Evolutionary conservation across 2,113 vertebrate species (phyloP).

Genomic region (Perca schrenkii): DNA sequence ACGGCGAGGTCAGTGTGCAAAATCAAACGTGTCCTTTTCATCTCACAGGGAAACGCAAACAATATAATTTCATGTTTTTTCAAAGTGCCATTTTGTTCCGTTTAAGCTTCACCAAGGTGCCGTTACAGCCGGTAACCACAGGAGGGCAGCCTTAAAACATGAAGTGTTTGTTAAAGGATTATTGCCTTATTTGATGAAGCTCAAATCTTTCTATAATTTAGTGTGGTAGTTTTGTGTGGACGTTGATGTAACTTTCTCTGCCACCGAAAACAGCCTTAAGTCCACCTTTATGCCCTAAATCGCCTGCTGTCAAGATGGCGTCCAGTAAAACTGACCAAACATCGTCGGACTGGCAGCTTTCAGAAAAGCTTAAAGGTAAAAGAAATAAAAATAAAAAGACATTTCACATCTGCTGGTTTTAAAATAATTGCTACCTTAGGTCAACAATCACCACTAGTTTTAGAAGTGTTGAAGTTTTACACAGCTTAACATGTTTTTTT

Average conservation of each 20-base stretch:
- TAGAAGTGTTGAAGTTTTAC: background rate
- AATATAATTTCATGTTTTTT: no score
- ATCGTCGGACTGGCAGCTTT: background rate
- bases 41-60: background rate
- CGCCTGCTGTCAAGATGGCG: background rate
- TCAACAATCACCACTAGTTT: background rate
- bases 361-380: background rate
- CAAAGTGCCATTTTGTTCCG: conserved; percentile 7
- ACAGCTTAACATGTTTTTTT: background rate
- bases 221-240: background rate
- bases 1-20: background rate
- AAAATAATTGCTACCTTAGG: background rate
- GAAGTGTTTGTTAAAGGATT: background rate
- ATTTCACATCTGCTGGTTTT: conserved; percentile 6
- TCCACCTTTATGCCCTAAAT: background rate
- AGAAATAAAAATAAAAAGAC: background rate
- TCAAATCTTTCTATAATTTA: background rate
- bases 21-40: background rate
- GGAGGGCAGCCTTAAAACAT: conserved; percentile 40
- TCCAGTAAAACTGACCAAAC: background rate
- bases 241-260: background rate
- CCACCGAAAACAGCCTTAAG: background rate
- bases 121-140: conserved; percentile 35
- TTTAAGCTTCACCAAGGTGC: conserved; percentile 28
- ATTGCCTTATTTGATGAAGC: background rate